A percentile compares a stretch with the other conserved stretches of the same genome.
Conservation (phyloP, 2,797 vertebrate species). For the Mormyrus proboscirostris region DNA sequence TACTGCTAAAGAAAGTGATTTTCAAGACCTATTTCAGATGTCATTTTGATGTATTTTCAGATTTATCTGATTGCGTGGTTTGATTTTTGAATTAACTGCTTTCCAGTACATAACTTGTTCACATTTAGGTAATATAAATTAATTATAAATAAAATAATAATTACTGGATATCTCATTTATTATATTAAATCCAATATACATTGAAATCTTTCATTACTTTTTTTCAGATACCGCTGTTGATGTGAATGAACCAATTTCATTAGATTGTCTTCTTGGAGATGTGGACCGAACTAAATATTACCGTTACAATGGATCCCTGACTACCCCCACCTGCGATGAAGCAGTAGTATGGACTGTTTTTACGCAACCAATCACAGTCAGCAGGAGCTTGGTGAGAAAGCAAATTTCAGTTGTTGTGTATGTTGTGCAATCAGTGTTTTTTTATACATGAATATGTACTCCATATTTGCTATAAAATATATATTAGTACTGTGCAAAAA, state of each 20-base stretch:
- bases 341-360: constrained; percentile 64
- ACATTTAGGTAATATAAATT: neutral
- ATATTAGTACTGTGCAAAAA: neutral
- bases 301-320: constrained; percentile 61
- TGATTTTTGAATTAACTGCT: neutral
- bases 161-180: neutral
- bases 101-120: neutral
- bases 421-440: neutral
- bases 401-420: neutral
- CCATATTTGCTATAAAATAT: neutral
- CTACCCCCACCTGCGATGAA: constrained; percentile 59
- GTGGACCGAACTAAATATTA: constrained; percentile 49
- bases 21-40: neutral
- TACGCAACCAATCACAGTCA: constrained; percentile 53
- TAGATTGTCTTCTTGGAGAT: constrained; percentile 46
- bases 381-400: constrained; percentile 47
- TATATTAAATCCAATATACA: neutral
- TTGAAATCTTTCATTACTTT: neutral
- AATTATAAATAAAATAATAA: too few species aligned
- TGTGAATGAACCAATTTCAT: constrained; percentile 22
- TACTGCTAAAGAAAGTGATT: neutral
- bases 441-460: neutral
- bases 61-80: neutral
- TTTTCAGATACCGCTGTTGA: constrained; percentile 18
- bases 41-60: neutral